Base-by-base conservation (phyloP, 2,797 vertebrate genomes). In the Acanthornis magna region DNA sequence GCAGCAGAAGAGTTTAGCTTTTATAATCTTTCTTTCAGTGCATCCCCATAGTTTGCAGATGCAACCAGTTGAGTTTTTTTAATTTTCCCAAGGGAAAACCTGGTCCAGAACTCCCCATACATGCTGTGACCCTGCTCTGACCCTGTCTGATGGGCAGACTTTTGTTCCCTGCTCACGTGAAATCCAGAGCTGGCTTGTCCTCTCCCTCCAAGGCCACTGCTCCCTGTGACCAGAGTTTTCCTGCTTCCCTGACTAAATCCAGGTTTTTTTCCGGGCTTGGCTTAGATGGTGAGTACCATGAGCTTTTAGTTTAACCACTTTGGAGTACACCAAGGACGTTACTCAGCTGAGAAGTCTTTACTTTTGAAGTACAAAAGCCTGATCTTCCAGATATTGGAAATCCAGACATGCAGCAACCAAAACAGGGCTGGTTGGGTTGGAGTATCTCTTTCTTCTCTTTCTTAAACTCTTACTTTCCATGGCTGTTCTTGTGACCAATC, bases 211-310 rank as follows among this genome's bases (percentile, higher is more conserved):
- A 5, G 16, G 16, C 23, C 0, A 0, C 55, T 91, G 32, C 32
- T 62, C 70, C 13, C 34, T 70, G 40, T 58, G 51, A 72, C 51
- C 9, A 29, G 45, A 21, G 25, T 43, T 21, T 51, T 71, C 10
- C 34, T 4, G 1, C 16, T 66, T 57, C 23, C 34, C 51, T 68
- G 34, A 7, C 27, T 29, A 38, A 61, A 23, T 32, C 20, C 21
- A 65, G 18, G 26, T 63, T 63, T 77, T 45, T n/a, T 77, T 81
- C 47, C 43, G 79, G 50, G 14, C 32, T 72, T 84, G 45, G 20
- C 34, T 30, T 65, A n/a, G 30, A 27, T 1, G 2, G 15, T 51
- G 20, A 79, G 25, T 2, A 3, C 17, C 16, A 16, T 0, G 0
- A 14, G 13, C 34, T 75, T 86, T 54, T 72, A 55, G 27, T 74